These are phyloP conservation scores for Coranthus polyacanthus DNA, from an alignment of 2,797 vertebrate genomes.

Conservation along the genomic window DNA sequence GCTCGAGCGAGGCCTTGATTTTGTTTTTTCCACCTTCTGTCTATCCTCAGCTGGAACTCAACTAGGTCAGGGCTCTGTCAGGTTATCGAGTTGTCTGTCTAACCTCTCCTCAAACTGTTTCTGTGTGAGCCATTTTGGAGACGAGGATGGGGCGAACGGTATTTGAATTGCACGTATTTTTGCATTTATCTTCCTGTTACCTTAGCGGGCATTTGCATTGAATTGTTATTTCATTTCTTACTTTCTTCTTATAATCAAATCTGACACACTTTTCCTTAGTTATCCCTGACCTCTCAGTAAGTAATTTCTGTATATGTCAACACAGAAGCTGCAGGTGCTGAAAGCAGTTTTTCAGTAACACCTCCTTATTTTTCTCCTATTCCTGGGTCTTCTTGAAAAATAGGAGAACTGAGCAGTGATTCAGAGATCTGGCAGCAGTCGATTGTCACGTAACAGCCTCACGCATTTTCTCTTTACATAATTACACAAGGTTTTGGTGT, in stretches of 20 bases:
- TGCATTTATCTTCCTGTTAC: too few relatives aligned
- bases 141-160: neutral
- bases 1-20: slow-evolving; percentile 39
- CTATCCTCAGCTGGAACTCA: slow-evolving; percentile 46
- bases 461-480: neutral
- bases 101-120: slow-evolving; percentile 21
- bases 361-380: neutral
- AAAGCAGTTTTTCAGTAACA: neutral
- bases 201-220: neutral
- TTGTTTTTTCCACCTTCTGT: slow-evolving; percentile 23
- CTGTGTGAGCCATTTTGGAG: too few relatives aligned
- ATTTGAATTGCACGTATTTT: neutral
- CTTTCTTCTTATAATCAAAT: neutral
- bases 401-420: neutral
- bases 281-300: neutral
- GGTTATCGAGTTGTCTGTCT: slow-evolving; percentile 32
- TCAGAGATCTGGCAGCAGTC: neutral
- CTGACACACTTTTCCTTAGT: neutral
- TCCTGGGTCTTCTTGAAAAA: too few relatives aligned
- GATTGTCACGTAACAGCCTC: neutral
- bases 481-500: slow-evolving; percentile 11
- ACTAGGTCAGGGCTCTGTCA: slow-evolving; percentile 42
- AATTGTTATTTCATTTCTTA: neutral
- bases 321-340: neutral
- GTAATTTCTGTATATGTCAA: neutral